Percentiles rank a stretch among this genome's conserved stretches.
phyloP scores from a whole-genome alignment of 2,888 invertebrate species.

The Watsonalla cultraria region DNA sequence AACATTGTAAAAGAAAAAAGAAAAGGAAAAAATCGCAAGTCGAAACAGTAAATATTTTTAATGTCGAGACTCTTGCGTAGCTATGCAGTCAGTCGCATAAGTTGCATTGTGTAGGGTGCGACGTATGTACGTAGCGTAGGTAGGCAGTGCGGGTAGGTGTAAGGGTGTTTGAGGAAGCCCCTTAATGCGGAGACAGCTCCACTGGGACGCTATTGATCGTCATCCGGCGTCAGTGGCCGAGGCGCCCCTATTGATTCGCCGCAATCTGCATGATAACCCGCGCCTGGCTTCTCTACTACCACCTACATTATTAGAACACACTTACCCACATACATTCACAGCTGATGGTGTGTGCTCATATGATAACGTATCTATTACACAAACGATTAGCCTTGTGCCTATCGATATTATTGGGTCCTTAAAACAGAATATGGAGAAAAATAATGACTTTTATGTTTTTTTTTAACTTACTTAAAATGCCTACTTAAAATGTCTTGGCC shows the following conservation, averaged over 20 bases:
- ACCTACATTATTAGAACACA: conserved; percentile 53
- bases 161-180: conserved; percentile 77
- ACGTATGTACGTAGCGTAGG: conserved; percentile 48
- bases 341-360: conserved; percentile 19
- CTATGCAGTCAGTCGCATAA: not conserved
- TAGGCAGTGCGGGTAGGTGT: conserved; percentile 64
- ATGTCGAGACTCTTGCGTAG: not conserved
- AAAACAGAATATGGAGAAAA: not conserved
- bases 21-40: not conserved
- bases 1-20: too few species aligned
- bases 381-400: not conserved
- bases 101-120: conserved; percentile 5
- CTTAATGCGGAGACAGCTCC: conserved; percentile 76
- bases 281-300: conserved; percentile 61
- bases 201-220: conserved; percentile 76
- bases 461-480: too few species aligned
- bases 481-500: too few species aligned
- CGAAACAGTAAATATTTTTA: not conserved
- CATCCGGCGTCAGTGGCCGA: conserved; percentile 75
- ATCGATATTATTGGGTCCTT: not conserved
- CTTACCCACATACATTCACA: conserved; percentile 34
- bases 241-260: conserved; percentile 77
- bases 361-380: conserved; percentile 29
- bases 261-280: conserved; percentile 78
- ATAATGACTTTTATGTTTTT: too few species aligned